A percentile compares a stretch with the other conserved stretches of the same genome.
Evolutionary conservation across 35 echinoderm and acorn worm genomes (phyloP).

Genomic region (Diadema setosum): DNA sequence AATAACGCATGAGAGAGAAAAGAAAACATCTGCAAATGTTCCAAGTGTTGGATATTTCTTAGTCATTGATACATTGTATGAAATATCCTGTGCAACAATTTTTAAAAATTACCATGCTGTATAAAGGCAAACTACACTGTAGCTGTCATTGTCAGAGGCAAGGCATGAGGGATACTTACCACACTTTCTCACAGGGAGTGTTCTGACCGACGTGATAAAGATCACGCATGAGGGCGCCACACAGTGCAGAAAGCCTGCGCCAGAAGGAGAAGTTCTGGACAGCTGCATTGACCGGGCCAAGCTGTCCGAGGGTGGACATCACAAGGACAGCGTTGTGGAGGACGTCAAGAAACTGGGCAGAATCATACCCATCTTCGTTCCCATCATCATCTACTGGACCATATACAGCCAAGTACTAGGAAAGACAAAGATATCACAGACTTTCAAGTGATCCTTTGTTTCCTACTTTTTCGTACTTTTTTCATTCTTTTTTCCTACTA

Average conservation of each 20-base stretch:
- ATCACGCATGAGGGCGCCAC: constrained; percentile 8
- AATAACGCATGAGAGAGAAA: too few species aligned
- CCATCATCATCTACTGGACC: constrained; percentile 89
- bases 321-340: constrained; percentile 54
- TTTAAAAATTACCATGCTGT: too few species aligned
- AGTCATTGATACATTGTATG: too few species aligned
- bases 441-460: neutral
- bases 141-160: too few species aligned
- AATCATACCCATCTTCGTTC: constrained; percentile 68
- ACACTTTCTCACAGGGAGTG: constrained; percentile 46
- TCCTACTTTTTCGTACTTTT: too few species aligned
- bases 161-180: too few species aligned
- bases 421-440: neutral
- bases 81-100: too few species aligned
- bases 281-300: constrained; percentile 74
- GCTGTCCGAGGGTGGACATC: constrained; percentile 50
- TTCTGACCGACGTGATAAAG: constrained; percentile 55
- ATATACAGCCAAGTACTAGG: constrained; percentile 68
- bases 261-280: neutral
- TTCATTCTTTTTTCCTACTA: too few species aligned
- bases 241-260: neutral
- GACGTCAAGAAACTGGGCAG: constrained; percentile 61
- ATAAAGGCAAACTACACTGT: too few species aligned
- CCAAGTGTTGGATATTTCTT: too few species aligned
- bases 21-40: too few species aligned